Base-by-base conservation (phyloP, 2,797 vertebrate species). In the Lepus oiostolus region DNA sequence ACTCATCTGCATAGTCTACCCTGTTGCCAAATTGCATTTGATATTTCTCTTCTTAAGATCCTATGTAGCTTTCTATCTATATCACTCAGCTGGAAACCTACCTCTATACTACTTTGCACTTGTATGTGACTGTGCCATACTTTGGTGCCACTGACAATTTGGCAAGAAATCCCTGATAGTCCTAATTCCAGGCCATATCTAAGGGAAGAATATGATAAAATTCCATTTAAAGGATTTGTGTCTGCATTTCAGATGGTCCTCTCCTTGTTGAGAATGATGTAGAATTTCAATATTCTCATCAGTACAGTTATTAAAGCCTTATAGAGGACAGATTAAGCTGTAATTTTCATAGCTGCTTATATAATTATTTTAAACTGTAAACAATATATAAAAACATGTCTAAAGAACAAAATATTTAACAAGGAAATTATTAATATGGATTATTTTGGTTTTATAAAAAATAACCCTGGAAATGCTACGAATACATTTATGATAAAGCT, bases 171-270 rank as follows among this genome's bases (percentile, higher is more conserved):
- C n/a, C 71, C n/a, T 85, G 47, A 76, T 52, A 7, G 58, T 30
- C 21, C 50, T 75, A 83, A 94, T 87, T 87, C n/a, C 62, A 54
- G 35, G 24, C 42, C 16, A 28, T 8, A 7, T 38, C 5, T 77
- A 85, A 88, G n/a, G 16, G 1, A 85, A 93, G 2, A 77, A 38
- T 85, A 6, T 92, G 72, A 93, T 74, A 80, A 90, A 77, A 87
- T 82, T n/a, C 42, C 26, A 77, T 38, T 92, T 81, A 91, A 58
- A 88, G 35, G 17, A 71, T 83, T 81, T 85, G 4, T 91, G 79
- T 93, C 65, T 90, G 52, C 21, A 83, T 92, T 93, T 90, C 82
- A 88, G 68, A 83, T 62, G 91, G 71, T 47, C 12, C 13, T 92
- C 38, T 87, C 82, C 12, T 92, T 88, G 13, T 71, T 84, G 71